Percentiles rank a stretch among this genome's conserved stretches.
phyloP scores from a whole-genome alignment of 2,113 vertebrate genomes.

The Cynocephalus volans region DNA sequence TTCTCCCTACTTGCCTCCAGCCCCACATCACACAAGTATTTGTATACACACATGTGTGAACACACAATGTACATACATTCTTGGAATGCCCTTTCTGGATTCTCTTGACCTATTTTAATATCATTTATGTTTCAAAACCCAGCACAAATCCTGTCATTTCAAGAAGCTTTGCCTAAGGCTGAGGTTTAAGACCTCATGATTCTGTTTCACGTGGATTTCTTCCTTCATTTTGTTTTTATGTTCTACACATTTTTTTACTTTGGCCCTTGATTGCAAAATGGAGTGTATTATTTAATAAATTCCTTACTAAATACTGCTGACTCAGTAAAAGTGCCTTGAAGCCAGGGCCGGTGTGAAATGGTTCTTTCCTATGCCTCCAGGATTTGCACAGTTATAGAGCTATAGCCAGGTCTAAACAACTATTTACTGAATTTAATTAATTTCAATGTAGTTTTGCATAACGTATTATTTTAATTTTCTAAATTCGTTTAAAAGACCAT shows the following conservation, averaged over 20 bases:
- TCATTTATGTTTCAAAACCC: neutral
- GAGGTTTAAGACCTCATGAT: neutral
- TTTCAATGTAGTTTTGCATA: neutral
- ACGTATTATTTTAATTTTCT: neutral
- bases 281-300: neutral
- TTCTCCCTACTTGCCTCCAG: neutral
- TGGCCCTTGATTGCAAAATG: neutral
- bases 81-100: neutral
- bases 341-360: neutral
- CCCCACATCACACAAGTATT: neutral
- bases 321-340: neutral
- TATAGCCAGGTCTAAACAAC: neutral
- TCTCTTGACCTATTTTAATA: neutral
- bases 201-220: neutral
- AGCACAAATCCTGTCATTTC: neutral
- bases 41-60: accelerated
- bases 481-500: slow-evolving; percentile 16
- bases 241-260: neutral
- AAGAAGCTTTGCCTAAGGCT: neutral
- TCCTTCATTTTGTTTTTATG: neutral
- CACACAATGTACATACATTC: no score
- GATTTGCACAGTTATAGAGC: accelerated
- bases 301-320: neutral
- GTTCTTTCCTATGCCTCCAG: neutral
- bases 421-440: neutral